A percentile compares a stretch with the other conserved stretches of the same genome.
These are phyloP conservation scores for Xylocampa areola DNA, from an alignment of 2,888 invertebrate genomes.

Conservation along the genomic window DNA sequence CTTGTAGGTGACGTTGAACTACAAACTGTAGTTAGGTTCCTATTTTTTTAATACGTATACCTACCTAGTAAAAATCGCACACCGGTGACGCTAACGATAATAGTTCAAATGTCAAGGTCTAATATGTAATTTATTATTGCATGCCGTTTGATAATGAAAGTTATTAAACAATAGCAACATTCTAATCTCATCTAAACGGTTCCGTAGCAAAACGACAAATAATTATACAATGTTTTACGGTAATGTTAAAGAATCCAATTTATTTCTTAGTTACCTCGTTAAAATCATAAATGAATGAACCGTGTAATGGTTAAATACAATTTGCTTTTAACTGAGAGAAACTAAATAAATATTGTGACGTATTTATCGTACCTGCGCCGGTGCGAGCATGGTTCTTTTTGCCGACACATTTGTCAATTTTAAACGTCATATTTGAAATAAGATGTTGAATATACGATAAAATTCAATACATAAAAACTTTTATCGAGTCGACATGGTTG, in stretches of 20 bases:
- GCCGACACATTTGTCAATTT: no score
- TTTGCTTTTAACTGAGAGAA: slow-evolving; percentile 20
- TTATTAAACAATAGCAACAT: slow-evolving; percentile 19
- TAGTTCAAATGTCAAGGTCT: slow-evolving; percentile 50
- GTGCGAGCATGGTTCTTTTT: no score
- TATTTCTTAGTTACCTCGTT: slow-evolving; percentile 32
- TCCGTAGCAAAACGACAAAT: slow-evolving; percentile 27
- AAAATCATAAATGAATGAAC: slow-evolving; percentile 40
- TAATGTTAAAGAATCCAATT: slow-evolving; percentile 32
- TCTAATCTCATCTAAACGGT: slow-evolving; percentile 9
- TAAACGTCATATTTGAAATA: no score
- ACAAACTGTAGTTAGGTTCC: slow-evolving; percentile 3
- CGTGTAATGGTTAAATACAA: slow-evolving; percentile 39
- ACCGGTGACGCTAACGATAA: slow-evolving; percentile 28
- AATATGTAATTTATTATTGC: slow-evolving; percentile 33
- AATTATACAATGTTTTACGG: slow-evolving; percentile 33
- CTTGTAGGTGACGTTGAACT: slow-evolving; percentile 9
- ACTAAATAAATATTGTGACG: slow-evolving; percentile 3
- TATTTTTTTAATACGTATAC: slow-evolving; percentile 6
- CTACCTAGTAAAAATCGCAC: slow-evolving; percentile 40
- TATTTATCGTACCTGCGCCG: no score
- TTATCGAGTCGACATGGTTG: no score
- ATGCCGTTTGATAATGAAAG: slow-evolving; percentile 40
- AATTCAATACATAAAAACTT: no score
- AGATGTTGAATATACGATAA: no score